Conservation (phyloP, 1,140 invertebrate genomes). For the Conopomorpha cramerella region DNA sequence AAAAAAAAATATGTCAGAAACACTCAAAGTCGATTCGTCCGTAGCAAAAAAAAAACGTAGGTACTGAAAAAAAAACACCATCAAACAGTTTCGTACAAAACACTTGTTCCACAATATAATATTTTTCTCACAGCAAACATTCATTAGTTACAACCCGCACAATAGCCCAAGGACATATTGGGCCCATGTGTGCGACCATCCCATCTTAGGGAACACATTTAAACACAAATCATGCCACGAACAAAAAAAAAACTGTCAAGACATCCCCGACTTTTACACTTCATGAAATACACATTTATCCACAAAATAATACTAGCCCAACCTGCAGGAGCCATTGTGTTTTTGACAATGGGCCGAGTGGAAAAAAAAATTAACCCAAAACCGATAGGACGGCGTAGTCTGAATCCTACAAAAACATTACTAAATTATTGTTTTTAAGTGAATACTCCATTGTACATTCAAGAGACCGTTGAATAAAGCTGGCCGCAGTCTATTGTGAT, state of each 20-base stretch:
- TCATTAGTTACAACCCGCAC: slow-evolving; percentile 28
- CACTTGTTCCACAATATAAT: slow-evolving; percentile 7
- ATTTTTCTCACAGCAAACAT: slow-evolving; percentile 31
- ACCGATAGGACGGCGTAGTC: too few species aligned
- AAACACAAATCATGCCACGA: slow-evolving; percentile 22
- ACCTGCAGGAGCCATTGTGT: slow-evolving; percentile 31
- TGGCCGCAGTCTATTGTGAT: not conserved
- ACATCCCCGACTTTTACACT: slow-evolving; percentile 43
- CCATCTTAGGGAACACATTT: slow-evolving; percentile 29
- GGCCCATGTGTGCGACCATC: slow-evolving; percentile 44
- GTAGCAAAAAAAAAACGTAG: too few species aligned
- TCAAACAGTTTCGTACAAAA: slow-evolving; percentile 4
- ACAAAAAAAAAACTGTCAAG: slow-evolving; percentile 30
- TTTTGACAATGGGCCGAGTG: slow-evolving; percentile 14
- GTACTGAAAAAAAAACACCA: slow-evolving; percentile 6
- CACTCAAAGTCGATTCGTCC: too few species aligned
- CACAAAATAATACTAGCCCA: slow-evolving; percentile 30
- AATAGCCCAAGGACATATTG: slow-evolving; percentile 38
- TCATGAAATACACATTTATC: slow-evolving; percentile 56
- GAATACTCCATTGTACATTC: slow-evolving; percentile 22
- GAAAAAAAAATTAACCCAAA: slow-evolving; percentile 17
- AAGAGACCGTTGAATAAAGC: slow-evolving; percentile 25
- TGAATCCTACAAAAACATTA: slow-evolving; percentile 22
- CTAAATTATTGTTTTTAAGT: slow-evolving; percentile 48
- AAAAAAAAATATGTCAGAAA: too few species aligned